Evolutionary conservation across 2,888 invertebrate genomes (phyloP).

Genomic region (Andrena flavipes): DNA sequence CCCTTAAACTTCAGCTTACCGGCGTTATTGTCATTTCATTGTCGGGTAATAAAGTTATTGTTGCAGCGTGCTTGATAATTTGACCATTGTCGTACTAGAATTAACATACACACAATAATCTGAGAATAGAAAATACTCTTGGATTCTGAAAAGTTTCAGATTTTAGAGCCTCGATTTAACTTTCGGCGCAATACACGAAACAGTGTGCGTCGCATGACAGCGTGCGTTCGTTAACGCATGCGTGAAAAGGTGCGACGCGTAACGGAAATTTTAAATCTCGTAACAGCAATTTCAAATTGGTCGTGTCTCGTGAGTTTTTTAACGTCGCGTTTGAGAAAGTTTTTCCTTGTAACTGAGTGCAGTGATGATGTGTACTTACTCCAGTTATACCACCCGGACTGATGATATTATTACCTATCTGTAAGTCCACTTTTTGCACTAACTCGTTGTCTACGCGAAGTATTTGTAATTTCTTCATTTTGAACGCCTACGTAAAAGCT

Average conservation of each 20-base stretch:
- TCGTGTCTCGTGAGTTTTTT: neutral
- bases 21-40: slow-evolving; percentile 77
- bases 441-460: slow-evolving; percentile 72
- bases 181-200: neutral
- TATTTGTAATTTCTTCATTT: slow-evolving; percentile 74
- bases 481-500: slow-evolving; percentile 25
- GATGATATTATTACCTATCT: slow-evolving; percentile 75
- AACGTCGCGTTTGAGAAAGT: neutral
- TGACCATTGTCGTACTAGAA: slow-evolving; percentile 66
- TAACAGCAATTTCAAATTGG: neutral
- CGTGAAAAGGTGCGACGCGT: neutral
- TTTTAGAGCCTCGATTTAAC: neutral
- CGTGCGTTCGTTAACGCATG: slow-evolving; percentile 6
- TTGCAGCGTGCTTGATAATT: slow-evolving; percentile 70
- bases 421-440: slow-evolving; percentile 71
- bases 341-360: neutral
- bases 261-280: slow-evolving; percentile 24
- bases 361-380: slow-evolving; percentile 64
- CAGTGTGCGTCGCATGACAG: neutral
- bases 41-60: slow-evolving; percentile 67
- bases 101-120: slow-evolving; percentile 4
- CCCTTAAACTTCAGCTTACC: slow-evolving; percentile 64
- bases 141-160: neutral
- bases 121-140: neutral
- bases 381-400: slow-evolving; percentile 57